phyloP scores from a whole-genome alignment of 2,888 invertebrate genomes.

The Aspidiotus rigidus region DNA sequence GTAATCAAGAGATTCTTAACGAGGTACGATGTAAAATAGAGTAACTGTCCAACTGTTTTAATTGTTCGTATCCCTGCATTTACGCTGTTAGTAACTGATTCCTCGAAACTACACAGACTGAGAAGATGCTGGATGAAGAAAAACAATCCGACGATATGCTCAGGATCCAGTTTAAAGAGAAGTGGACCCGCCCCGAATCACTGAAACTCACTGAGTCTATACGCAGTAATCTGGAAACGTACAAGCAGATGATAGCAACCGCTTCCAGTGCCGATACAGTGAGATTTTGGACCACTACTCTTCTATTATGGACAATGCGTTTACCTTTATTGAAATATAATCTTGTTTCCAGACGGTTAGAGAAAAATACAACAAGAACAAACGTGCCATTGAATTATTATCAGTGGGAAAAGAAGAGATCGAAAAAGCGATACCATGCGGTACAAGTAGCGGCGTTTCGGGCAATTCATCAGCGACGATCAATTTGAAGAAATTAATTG shows the following conservation, averaged over 20 bases:
- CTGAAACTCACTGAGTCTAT: slow-evolving; percentile 81
- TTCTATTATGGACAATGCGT: neutral
- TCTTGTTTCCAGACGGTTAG: slow-evolving; percentile 56
- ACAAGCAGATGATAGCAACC: slow-evolving; percentile 83
- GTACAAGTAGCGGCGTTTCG: slow-evolving; percentile 44
- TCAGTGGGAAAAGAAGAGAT: slow-evolving; percentile 64
- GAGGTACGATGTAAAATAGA: slow-evolving; percentile 53
- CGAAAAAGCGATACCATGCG: slow-evolving; percentile 60
- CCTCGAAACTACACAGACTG: slow-evolving; percentile 48
- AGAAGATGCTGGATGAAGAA: slow-evolving; percentile 81
- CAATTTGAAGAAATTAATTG: slow-evolving; percentile 67
- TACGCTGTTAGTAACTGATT: neutral
- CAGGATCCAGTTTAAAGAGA: slow-evolving; percentile 79
- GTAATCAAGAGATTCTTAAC: slow-evolving; percentile 89
- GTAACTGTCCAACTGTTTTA: too few relatives aligned
- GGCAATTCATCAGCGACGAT: slow-evolving; percentile 49
- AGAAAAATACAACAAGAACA: slow-evolving; percentile 72
- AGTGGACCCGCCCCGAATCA: slow-evolving; percentile 86
- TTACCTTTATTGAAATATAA: neutral
- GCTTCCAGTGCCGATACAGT: slow-evolving; percentile 59
- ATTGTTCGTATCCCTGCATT: too few relatives aligned
- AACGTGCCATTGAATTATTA: slow-evolving; percentile 68
- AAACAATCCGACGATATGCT: slow-evolving; percentile 79
- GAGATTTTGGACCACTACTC: too few relatives aligned
- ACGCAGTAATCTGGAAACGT: slow-evolving; percentile 79